These are phyloP conservation scores for Cynopterus sphinx DNA, from an alignment of 2,797 vertebrate genomes.

Conservation along the genomic window DNA sequence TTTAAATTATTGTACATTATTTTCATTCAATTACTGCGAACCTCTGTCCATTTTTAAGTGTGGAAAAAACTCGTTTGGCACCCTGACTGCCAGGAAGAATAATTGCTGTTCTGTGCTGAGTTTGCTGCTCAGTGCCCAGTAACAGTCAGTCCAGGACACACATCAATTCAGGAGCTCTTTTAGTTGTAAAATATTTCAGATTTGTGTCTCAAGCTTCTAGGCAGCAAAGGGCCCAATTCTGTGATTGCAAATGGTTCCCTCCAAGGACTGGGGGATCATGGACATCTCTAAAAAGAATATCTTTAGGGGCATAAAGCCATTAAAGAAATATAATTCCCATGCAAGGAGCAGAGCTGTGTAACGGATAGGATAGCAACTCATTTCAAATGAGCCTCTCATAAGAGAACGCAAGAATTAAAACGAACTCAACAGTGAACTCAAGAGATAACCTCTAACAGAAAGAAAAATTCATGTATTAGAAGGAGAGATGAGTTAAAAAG, in stretches of 20 bases:
- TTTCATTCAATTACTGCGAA: conserved; percentile 76
- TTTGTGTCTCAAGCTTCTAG: conserved; percentile 58
- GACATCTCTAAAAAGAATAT: conserved; percentile 67
- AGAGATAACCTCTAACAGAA: conserved; percentile 67
- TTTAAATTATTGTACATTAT: conserved; percentile 77
- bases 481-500: conserved; percentile 54
- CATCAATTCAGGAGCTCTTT: not conserved
- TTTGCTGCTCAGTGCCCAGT: not conserved
- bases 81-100: not conserved
- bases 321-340: conserved; percentile 60
- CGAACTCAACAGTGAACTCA: conserved; percentile 54
- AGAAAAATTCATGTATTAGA: conserved; percentile 8
- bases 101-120: not conserved
- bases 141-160: conserved; percentile 52
- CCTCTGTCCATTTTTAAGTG: conserved; percentile 70
- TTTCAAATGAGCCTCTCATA: conserved; percentile 61
- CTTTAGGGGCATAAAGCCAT: conserved; percentile 40
- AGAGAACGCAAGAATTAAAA: conserved; percentile 68
- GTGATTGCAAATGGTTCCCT: conserved; percentile 50
- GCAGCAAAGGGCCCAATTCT: conserved; percentile 48
- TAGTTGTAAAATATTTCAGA: conserved; percentile 19
- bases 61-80: conserved; percentile 60
- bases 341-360: not conserved
- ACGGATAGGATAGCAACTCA: conserved; percentile 66
- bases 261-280: conserved; percentile 61